These are phyloP conservation scores for Tiliacea aurago DNA, from an alignment of 2,888 invertebrate species.

Conservation along the genomic window DNA sequence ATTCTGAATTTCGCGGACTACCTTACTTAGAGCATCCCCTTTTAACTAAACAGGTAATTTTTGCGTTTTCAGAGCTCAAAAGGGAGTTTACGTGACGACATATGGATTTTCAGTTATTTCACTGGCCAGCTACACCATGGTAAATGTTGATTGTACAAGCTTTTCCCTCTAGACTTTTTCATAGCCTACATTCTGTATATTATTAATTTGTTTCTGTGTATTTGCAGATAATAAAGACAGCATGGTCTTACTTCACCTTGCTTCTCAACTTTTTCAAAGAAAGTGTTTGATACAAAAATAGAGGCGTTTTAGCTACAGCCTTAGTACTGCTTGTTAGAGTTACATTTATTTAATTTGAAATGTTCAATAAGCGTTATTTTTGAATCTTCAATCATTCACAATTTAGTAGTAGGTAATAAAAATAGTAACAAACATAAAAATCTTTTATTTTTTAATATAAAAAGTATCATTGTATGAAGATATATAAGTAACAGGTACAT, in stretches of 20 bases:
- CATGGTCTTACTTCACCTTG: slow-evolving; percentile 76
- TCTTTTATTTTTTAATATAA: slow-evolving; percentile 31
- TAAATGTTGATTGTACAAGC: neutral
- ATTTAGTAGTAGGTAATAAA: slow-evolving; percentile 38
- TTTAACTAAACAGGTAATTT: neutral
- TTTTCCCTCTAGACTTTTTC: neutral
- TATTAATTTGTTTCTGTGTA: neutral
- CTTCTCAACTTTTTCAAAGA: slow-evolving; percentile 67
- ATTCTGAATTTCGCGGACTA: no score
- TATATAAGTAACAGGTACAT: slow-evolving; percentile 47
- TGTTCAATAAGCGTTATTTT: neutral
- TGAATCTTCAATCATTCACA: neutral
- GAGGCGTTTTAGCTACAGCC: neutral
- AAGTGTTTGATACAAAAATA: neutral
- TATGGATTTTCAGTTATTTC: slow-evolving; percentile 73
- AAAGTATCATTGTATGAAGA: slow-evolving; percentile 19
- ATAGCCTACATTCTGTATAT: neutral
- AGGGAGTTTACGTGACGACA: slow-evolving; percentile 70
- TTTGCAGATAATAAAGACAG: slow-evolving; percentile 73
- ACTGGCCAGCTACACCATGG: slow-evolving; percentile 71
- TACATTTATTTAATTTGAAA: neutral
- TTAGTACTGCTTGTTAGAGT: neutral
- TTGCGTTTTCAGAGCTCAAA: slow-evolving; percentile 69
- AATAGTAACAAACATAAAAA: slow-evolving; percentile 24
- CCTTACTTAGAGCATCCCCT: no score